Evolutionary conservation across 2,888 invertebrate species (phyloP).

Genomic region (Lucinisca nassula): DNA sequence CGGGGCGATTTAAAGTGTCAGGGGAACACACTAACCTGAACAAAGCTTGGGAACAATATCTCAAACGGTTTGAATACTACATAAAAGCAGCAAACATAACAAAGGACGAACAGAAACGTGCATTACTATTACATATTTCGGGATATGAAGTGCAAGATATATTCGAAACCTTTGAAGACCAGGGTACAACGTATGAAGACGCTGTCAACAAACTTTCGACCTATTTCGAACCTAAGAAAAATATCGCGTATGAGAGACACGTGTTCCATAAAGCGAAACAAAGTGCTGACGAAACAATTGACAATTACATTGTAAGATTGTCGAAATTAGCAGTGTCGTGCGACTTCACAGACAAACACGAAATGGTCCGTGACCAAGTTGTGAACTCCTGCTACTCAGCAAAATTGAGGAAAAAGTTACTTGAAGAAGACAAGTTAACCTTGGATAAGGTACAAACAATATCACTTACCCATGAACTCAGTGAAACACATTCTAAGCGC

Average conservation of each 20-base stretch:
- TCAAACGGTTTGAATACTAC: constrained; percentile 17
- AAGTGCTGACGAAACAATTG: neutral
- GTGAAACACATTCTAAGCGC: neutral
- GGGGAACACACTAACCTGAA: constrained; percentile 24
- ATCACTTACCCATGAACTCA: neutral
- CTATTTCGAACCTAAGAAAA: constrained; percentile 24
- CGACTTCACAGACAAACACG: neutral
- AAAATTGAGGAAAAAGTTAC: neutral
- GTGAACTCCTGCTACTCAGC: neutral
- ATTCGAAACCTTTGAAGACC: neutral
- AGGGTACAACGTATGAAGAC: neutral
- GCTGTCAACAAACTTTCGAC: neutral
- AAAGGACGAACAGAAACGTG: constrained; percentile 9
- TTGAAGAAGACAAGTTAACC: neutral
- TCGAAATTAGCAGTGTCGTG: neutral
- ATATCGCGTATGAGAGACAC: constrained; percentile 22
- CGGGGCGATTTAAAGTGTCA: neutral
- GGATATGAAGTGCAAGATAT: constrained; percentile 23
- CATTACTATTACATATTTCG: constrained; percentile 7
- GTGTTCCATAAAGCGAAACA: neutral
- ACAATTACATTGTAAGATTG: neutral
- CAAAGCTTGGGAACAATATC: constrained; percentile 21
- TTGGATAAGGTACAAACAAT: neutral
- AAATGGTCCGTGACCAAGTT: too few species aligned
- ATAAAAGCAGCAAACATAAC: neutral